Evolutionary conservation across 2,888 invertebrate genomes (phyloP).

Genomic region (Diarsia brunnea): DNA sequence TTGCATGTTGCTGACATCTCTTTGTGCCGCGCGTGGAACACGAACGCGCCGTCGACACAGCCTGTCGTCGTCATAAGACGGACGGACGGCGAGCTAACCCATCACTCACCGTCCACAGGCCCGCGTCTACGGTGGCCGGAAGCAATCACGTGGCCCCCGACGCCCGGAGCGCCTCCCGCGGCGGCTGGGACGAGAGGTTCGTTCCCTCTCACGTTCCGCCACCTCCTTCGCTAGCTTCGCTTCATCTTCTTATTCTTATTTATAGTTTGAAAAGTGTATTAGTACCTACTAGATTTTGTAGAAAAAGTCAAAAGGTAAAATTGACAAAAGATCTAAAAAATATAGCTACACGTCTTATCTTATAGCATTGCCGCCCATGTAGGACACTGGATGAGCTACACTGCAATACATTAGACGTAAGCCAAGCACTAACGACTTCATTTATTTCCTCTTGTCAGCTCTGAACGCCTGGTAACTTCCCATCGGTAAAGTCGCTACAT

Average conservation of each 20-base stretch:
- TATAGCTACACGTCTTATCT: constrained; percentile 8
- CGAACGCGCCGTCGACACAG: no score
- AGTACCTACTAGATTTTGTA: neutral
- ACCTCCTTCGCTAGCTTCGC: no score
- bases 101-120: no score
- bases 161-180: no score
- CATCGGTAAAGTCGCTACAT: constrained; percentile 60
- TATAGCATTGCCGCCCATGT: constrained; percentile 19
- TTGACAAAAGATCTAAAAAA: neutral
- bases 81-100: no score
- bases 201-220: no score
- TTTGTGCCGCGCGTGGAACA: no score
- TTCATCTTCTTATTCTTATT: neutral
- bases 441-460: constrained; percentile 76
- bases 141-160: no score
- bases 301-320: neutral
- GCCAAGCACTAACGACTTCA: constrained; percentile 79
- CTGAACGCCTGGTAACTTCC: constrained; percentile 71
- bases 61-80: no score
- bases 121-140: no score
- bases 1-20: no score
- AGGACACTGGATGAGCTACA: constrained; percentile 37
- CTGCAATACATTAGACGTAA: constrained; percentile 76
- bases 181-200: no score
- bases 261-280: neutral